These are phyloP conservation scores for Ammodytes marinus DNA, from an alignment of 2,113 vertebrate species.

Conservation along the genomic window DNA sequence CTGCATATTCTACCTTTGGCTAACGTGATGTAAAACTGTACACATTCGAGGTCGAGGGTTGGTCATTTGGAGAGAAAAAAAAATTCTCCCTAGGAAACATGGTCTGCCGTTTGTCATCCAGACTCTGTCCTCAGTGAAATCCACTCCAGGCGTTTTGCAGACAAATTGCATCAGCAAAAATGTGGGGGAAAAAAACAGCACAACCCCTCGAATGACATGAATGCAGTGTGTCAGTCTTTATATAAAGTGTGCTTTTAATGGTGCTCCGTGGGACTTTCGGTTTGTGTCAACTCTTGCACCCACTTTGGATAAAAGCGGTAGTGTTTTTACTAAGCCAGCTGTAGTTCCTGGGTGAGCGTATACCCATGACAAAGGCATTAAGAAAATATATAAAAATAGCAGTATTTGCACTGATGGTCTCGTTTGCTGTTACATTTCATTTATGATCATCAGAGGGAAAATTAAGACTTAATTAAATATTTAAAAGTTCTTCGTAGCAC, in stretches of 20 bases:
- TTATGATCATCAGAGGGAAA: too few species aligned
- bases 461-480: too few species aligned
- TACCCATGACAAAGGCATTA: too few species aligned
- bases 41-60: not conserved
- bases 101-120: not conserved
- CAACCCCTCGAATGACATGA: slow-evolving; percentile 18
- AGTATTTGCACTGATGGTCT: too few species aligned
- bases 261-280: too few species aligned
- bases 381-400: too few species aligned
- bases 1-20: slow-evolving; percentile 34
- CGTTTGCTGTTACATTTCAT: too few species aligned
- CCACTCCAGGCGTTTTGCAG: slow-evolving; percentile 1
- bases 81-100: not conserved
- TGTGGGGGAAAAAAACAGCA: not conserved
- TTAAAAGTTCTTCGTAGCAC: too few species aligned
- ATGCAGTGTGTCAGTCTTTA: not conserved
- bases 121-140: not conserved
- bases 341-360: too few species aligned
- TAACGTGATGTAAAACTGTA: slow-evolving; percentile 36
- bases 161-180: slow-evolving; percentile 19
- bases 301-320: too few species aligned
- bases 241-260: not conserved
- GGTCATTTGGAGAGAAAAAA: not conserved
- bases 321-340: too few species aligned
- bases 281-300: too few species aligned